Conservation (phyloP, 2,888 invertebrate species). For the Torymus texanus region DNA sequence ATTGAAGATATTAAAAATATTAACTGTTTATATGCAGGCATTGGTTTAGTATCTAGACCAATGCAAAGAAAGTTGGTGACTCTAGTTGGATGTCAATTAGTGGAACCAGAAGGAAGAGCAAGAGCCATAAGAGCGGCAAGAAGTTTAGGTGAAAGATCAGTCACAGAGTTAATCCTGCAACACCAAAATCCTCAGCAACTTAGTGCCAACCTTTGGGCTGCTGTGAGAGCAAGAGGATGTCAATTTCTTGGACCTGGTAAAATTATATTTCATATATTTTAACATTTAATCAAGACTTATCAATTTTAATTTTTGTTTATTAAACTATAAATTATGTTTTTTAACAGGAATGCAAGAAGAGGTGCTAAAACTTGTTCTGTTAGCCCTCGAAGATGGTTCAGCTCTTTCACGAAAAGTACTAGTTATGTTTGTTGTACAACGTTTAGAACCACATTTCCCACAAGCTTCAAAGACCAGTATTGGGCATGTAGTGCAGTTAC, state of each 20-base stretch:
- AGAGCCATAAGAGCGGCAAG: conserved; percentile 89
- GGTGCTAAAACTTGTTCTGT: conserved; percentile 92
- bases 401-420: conserved; percentile 94
- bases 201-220: conserved; percentile 96
- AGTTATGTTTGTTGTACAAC: conserved; percentile 99
- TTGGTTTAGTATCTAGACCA: conserved; percentile 84
- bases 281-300: no score
- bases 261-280: no score
- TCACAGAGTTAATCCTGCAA: conserved; percentile 94
- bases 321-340: background rate
- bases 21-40: conserved; percentile 58
- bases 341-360: conserved; percentile 96
- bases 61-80: conserved; percentile 97
- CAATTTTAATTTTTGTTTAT: no score
- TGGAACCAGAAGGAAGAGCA: conserved; percentile 90
- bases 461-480: conserved; percentile 99
- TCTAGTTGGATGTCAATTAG: conserved; percentile 92
- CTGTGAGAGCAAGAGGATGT: conserved; percentile 96
- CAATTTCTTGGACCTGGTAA: conserved; percentile 95
- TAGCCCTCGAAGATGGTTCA: conserved; percentile 96
- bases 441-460: conserved; percentile 94
- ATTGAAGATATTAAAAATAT: no score
- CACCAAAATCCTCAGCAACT: conserved; percentile 98
- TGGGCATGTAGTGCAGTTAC: conserved; percentile 97
- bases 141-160: conserved; percentile 95